Base-by-base conservation (phyloP, 2,113 vertebrate genomes). In the Pristiophorus japonicus region DNA sequence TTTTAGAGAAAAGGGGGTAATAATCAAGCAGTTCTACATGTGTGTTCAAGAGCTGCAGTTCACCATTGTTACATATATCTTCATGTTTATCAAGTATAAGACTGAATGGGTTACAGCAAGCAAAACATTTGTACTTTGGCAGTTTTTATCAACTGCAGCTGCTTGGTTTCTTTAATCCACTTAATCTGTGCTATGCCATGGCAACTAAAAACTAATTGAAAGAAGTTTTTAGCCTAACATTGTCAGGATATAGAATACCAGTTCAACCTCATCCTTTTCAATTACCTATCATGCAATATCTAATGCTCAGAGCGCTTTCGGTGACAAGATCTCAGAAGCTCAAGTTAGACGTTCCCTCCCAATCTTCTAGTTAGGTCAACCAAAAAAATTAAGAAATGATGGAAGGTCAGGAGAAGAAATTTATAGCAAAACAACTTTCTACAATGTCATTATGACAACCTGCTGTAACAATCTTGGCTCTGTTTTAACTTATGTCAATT, bases 321-420 rank as follows among this genome's bases (percentile, higher is more conserved):
- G 97, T 88, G 97, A 96, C 97, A 97, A 97, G 96, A 96, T 96
- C 96, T 98, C 67, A 96, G 96, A 95, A 4, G 96, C 96, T 97
- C 97, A 97, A 97, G 97, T 97, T 97, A 97, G 97, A 98, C 97
- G 97, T 97, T 96, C 98, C 98, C 98, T 99, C 98, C 98, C 98
- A 99, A 98, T 99, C 98, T 99, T 99, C 98, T 97, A 97, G 98
- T 98, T 98, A 99, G 99, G 98, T 99, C 99, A 99, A 99, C 98
- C 98, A 98, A 98, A 98, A 99, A 99, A 98, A 98, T 97, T 97
- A 65, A 97, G 97, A 97, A 97, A 97, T 97, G 97, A 97, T 97
- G 96, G 96, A 96, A 96, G 97, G 96, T 97, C 96, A 96, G 96
- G 96, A 96, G 90, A 97, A 97, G 97, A 98, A 97, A 97, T 97